Base-by-base conservation (phyloP, 2,797 vertebrate species). In the Sebastes cheni region DNA sequence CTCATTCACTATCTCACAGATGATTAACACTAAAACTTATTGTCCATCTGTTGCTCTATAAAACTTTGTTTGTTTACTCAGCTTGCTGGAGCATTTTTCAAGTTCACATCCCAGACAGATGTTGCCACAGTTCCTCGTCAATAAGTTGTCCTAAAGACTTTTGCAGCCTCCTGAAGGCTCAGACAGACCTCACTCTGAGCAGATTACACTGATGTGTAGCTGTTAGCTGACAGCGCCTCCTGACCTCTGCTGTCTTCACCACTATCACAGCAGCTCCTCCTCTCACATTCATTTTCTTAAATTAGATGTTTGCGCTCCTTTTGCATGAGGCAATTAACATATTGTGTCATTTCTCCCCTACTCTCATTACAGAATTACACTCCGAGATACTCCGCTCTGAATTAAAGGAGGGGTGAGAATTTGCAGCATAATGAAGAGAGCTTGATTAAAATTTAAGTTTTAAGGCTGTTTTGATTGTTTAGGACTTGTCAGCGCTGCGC, bases 391-490 rank as follows among this genome's bases (percentile, higher is more conserved):
- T 82, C 65, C 5, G 2, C 83, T 89, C 81, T 79, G 46, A 74
- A 83, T 89, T 80, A 67, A 72, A 80, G 75, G 65, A 54, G 86
- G 71, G 32, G 25, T 39, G 67, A 36, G 46, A 64, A 81, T 14
- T 29, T 25, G 5, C 52, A 2, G 60, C 77, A 52, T 87, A 90
- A 90, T 86, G 81, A 90, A 90, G 65, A 79, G 80, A 36, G 76
- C 80, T 83, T 88, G 90, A 93, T 93, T 90, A 86, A 88, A 92
- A 88, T 91, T 78, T 50, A 86, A 79, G 91, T 92, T 93, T 89
- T 81, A 72, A 79, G 85, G 86, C 87, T 81, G 77, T 92, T 91
- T 82, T 76, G 83, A 88, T 92, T 86, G 81, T 79, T 90, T 69
- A 61, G 77, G 74, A 70, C 36, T 72, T 77, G 72, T 82, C 88